A percentile compares a stretch with the other conserved stretches of the same genome.
Evolutionary conservation across 2,113 vertebrate species (phyloP).

Genomic region (Indri indri): DNA sequence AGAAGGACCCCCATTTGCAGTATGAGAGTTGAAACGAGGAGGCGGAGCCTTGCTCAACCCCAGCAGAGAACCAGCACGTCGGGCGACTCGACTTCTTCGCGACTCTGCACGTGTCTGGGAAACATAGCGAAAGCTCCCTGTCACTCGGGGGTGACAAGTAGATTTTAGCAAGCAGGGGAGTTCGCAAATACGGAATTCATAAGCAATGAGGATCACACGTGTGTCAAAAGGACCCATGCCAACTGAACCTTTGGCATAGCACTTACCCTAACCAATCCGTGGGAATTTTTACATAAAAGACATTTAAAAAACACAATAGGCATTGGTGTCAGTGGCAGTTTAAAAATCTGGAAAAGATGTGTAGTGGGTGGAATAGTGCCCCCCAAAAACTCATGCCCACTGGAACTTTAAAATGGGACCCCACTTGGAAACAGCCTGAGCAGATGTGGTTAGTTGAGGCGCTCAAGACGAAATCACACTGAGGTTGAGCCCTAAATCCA

Average conservation of each 20-base stretch:
- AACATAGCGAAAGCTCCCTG: not conserved
- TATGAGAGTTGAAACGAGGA: not conserved
- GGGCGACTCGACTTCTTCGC: fast-evolving
- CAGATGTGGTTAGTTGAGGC: not conserved
- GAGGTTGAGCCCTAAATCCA: not conserved
- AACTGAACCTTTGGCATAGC: not conserved
- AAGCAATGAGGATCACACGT: not conserved
- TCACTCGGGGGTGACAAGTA: not conserved
- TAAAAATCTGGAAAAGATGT: not conserved
- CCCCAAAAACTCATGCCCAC: not conserved
- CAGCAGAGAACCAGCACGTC: fast-evolving
- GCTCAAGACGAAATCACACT: not conserved
- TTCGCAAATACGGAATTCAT: not conserved
- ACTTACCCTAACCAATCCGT: not conserved
- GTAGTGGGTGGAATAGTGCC: not conserved
- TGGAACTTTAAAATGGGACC: not conserved
- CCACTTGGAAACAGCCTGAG: not conserved
- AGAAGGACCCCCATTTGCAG: not conserved
- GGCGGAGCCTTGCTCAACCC: fast-evolving
- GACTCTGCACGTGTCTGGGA: fast-evolving
- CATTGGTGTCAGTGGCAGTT: not conserved
- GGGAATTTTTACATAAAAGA: not conserved
- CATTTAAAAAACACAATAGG: not conserved
- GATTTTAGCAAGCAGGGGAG: not conserved
- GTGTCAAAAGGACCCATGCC: not conserved